These are phyloP conservation scores for Lytechinus pictus DNA, from an alignment of 35 echinoderm and acorn worm species.

Conservation along the genomic window DNA sequence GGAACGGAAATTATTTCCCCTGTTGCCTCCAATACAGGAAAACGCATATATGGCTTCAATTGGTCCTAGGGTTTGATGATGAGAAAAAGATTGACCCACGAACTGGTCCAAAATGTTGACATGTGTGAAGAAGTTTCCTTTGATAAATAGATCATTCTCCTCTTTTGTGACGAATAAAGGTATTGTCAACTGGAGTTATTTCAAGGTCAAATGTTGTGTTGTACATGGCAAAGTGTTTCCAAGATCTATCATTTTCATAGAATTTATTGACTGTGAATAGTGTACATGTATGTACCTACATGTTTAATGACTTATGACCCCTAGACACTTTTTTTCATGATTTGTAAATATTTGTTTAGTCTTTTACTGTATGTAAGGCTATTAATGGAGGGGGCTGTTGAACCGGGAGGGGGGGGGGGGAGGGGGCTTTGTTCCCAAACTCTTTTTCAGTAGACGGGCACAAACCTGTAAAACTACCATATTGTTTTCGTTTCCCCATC, in stretches of 20 bases:
- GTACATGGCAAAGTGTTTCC: neutral
- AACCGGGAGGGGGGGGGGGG: no score
- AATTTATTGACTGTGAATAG: no score
- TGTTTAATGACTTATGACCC: no score
- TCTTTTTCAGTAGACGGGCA: no score
- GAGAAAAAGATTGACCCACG: neutral
- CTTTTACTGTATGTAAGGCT: no score
- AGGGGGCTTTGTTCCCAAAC: neutral
- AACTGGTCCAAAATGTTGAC: neutral
- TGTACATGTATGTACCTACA: no score
- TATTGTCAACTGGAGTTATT: neutral
- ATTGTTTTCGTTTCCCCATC: no score
- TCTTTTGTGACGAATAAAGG: neutral
- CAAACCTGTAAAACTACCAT: no score
- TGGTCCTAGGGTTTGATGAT: neutral
- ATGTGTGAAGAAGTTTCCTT: neutral
- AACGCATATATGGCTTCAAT: neutral
- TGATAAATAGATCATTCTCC: neutral
- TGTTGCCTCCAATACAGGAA: neutral
- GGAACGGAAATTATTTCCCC: neutral
- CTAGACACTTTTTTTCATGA: no score
- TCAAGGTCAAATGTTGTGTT: neutral
- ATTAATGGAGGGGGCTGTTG: no score
- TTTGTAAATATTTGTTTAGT: no score
- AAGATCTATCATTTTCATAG: no score